phyloP scores from a whole-genome alignment of 2,113 vertebrate species.

The Bos indicus region DNA sequence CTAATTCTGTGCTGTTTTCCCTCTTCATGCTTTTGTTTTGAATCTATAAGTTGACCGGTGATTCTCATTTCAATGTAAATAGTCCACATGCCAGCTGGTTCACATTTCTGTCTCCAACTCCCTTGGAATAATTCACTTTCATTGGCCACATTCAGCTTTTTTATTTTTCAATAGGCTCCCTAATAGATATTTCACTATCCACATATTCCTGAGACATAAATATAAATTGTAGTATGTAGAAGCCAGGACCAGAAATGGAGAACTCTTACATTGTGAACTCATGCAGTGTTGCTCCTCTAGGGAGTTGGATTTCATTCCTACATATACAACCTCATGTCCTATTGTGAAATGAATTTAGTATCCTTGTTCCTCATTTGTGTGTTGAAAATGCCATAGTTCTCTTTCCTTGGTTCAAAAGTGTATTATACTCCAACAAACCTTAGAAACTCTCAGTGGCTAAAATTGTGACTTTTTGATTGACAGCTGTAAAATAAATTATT shows the following conservation, averaged over 20 bases:
- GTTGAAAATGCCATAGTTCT: not conserved
- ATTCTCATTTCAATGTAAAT: not conserved
- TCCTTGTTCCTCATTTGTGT: conserved; percentile 4
- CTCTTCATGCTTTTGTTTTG: conserved; percentile 32
- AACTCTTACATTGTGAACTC: not conserved
- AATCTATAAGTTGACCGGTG: not conserved
- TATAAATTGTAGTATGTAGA: not conserved
- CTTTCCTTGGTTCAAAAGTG: not conserved
- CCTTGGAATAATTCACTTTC: not conserved
- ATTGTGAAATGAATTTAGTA: conserved; percentile 2
- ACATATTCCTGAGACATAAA: not conserved
- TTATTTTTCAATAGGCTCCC: not conserved
- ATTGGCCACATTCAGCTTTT: not conserved
- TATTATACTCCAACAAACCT: not conserved
- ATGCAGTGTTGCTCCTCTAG: not conserved
- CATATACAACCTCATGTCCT: not conserved
- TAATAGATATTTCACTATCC: not conserved
- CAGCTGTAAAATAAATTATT: conserved; percentile 4
- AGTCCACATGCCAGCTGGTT: not conserved
- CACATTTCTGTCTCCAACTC: not conserved
- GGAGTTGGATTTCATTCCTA: not conserved
- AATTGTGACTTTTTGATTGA: not conserved
- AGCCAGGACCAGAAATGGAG: not conserved
- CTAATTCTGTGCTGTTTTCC: not conserved
- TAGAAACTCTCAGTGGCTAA: conserved; percentile 7